Evolutionary conservation across 2,888 invertebrate species (phyloP), one percentile per base, ranked within the genome.

Genomic region (Oegoconia quadripuncta): DNA sequence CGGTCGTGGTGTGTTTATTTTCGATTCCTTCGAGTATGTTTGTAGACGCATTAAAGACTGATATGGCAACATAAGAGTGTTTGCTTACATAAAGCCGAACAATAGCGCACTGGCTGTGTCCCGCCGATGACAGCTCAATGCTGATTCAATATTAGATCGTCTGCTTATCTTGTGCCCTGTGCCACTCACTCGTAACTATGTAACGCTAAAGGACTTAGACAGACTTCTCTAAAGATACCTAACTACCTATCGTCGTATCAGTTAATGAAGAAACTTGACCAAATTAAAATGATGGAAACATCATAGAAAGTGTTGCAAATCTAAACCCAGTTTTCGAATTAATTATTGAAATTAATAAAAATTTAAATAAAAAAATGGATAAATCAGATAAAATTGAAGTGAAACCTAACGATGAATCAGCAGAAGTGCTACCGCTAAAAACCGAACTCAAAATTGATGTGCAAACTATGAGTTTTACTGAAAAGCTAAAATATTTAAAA

Each of bases 401-500:
- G 26, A 65, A 57, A 34, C 36, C 50, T 32, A 46, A 31, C 7
- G 39, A 27, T 42, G 69, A 66, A 15, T 61, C 52, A 16, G 59
- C 51, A 2, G 81, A 81, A 38, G 76, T 71, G 44, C 46, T 73
- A 11, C 75, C 82, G 2, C 45, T 80, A 32, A 83, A 80, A 56
- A 49, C 48, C 8, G 69, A 72, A 47, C 36, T 50, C n/a, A 67
- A 68, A 50, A 57, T 49, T 28, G 56, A 58, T 48, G 50, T 74
- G 42, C 61, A 71, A 42, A 64, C 71, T 22, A 74, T 82, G 78
- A 74, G 63, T 11, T 61, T 76, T 34, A 50, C 67, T 25, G 76
- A 89, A 47, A 90, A 89, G 68, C 42, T 89, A 12, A 80, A 75
- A 39, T 82, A 75, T 53, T 48, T 90, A 5, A 83, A 81, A 53